Conservation (phyloP, 2,888 invertebrate genomes). For the Slavum lentiscoides region DNA sequence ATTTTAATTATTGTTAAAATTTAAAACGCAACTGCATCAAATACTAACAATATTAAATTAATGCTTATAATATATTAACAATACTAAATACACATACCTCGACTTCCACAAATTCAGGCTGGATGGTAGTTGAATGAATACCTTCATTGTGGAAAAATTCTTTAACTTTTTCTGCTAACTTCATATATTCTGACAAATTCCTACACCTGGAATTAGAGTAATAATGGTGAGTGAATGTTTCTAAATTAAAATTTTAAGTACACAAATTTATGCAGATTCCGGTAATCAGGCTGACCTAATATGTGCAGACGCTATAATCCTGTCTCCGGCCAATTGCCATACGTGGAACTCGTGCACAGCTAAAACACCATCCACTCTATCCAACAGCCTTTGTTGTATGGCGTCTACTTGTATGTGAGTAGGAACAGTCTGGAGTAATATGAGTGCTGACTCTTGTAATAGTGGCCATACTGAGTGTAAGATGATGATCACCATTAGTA, state of each 20-base stretch:
- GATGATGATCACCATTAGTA: constrained; percentile 84
- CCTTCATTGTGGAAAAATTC: constrained; percentile 98
- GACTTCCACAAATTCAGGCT: constrained; percentile 93
- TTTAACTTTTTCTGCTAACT: constrained; percentile 93
- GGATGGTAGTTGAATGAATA: constrained; percentile 97
- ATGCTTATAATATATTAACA: background rate
- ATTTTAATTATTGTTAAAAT: too few species aligned
- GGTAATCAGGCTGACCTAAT: constrained; percentile 69
- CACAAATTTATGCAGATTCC: background rate
- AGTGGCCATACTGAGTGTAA: constrained; percentile 89
- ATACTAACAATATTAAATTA: background rate
- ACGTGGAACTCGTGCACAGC: constrained; percentile 98
- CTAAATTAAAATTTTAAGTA: constrained; percentile 10
- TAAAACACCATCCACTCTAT: constrained; percentile 89
- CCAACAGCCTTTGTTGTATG: constrained; percentile 81
- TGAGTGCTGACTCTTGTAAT: constrained; percentile 89
- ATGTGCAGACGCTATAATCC: constrained; percentile 96
- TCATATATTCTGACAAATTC: constrained; percentile 94
- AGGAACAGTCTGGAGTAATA: constrained; percentile 96
- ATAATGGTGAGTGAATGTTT: constrained; percentile 28
- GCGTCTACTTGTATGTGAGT: constrained; percentile 90
- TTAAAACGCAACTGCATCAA: background rate
- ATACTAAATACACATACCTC: constrained; percentile 58
- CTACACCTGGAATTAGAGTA: constrained; percentile 69
- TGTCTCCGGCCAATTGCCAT: constrained; percentile 95